Base-by-base conservation (phyloP, 2,797 vertebrate genomes). In the Meda fulgida region DNA sequence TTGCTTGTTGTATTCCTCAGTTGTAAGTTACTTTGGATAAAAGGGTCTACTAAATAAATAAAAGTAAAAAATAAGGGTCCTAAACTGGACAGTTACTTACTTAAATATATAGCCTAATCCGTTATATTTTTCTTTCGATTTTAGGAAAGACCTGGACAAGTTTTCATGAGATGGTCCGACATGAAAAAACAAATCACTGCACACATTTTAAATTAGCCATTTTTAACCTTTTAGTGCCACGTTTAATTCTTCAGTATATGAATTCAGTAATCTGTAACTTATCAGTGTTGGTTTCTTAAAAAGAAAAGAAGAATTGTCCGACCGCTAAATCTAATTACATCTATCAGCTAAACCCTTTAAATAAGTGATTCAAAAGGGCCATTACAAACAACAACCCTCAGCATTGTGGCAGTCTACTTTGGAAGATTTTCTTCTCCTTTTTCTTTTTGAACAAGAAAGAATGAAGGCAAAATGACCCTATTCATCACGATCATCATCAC, bases 391-490 rank as follows among this genome's bases (percentile, higher is more conserved):
- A 29, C 70, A 19, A 48, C 70, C n/a, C 43, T 72, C 14, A 29
- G 70, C 43, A 31, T 31, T 1, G 8, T 29, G 43, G 29, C 40
- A 2, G 3, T 43, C n/a, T 46, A 8, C 40, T 7, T 4, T 48
- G 71, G 9, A 9, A 51, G 46, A 31, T 34, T 55, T 34, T 36
- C 72, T 53, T 23, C 48, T 55, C 19, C 26, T 51, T 55, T 76
- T 76, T 58, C 31, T 36, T 55, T 76, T n/a, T 55, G 73, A 46
- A 8, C n/a, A n/a, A n/a, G n/a, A n/a, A n/a, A n/a, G n/a, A n/a
- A n/a, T n/a, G n/a, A n/a, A n/a, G n/a, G n/a, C n/a, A n/a, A n/a
- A n/a, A n/a, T n/a, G n/a, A n/a, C n/a, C n/a, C n/a, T n/a, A n/a
- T n/a, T n/a, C n/a, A n/a, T n/a, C n/a, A n/a, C n/a, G n/a, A n/a